phyloP scores from a whole-genome alignment of 2,113 vertebrate genomes.

The Rousettus leschenaultii region DNA sequence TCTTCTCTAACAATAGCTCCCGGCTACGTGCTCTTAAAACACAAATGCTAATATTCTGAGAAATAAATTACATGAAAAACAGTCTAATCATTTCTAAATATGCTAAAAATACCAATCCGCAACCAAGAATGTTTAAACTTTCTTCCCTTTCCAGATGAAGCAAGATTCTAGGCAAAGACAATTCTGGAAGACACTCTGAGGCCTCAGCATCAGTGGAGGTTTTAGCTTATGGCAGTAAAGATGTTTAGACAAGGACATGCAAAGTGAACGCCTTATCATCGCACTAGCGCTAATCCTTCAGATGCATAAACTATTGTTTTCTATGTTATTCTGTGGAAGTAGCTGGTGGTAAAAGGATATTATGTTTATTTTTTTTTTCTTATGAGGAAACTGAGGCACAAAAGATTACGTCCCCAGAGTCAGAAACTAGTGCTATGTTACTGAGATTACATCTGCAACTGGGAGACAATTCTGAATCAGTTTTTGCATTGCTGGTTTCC shows the following conservation, averaged over 20 bases:
- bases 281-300: neutral
- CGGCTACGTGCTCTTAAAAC: slow-evolving; percentile 52
- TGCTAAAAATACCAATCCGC: slow-evolving; percentile 59
- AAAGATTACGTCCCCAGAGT: neutral
- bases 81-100: slow-evolving; percentile 55
- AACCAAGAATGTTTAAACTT: slow-evolving; percentile 42
- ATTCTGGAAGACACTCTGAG: neutral
- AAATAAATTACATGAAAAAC: slow-evolving; percentile 61
- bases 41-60: slow-evolving; percentile 64
- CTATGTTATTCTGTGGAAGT: neutral
- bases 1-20: slow-evolving; percentile 57
- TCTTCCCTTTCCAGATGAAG: slow-evolving; percentile 32
- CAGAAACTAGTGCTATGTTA: neutral
- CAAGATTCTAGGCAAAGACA: neutral
- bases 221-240: neutral
- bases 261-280: neutral
- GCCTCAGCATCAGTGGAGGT: neutral
- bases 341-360: neutral
- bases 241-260: neutral
- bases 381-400: neutral
- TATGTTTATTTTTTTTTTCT: neutral
- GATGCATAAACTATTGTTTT: neutral
- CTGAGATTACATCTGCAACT: neutral
- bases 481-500: neutral
- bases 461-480: neutral